Conservation (phyloP, 2,797 vertebrate species). For the Todus mexicanus region DNA sequence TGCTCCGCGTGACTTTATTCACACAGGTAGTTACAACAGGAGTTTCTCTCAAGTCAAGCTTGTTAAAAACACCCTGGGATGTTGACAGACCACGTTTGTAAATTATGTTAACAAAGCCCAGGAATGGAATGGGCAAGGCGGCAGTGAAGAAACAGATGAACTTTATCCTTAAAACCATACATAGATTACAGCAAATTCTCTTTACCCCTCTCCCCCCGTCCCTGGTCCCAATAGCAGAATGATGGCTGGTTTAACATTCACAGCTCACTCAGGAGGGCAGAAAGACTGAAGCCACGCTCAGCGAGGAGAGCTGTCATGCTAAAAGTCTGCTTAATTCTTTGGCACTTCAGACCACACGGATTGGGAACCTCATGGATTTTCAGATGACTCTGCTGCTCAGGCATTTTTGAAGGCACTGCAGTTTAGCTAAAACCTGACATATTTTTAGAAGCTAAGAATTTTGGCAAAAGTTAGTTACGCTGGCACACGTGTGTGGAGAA, state of each 20-base stretch:
- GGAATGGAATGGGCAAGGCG: fast-evolving
- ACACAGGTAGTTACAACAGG: not conserved
- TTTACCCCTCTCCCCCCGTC: no score
- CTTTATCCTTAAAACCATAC: not conserved
- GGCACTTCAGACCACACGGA: not conserved
- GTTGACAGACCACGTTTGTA: not conserved
- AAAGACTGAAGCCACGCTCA: not conserved
- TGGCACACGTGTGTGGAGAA: fast-evolving
- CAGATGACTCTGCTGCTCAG: not conserved
- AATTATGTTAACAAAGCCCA: not conserved
- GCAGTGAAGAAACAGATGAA: not conserved
- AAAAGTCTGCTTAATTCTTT: not conserved
- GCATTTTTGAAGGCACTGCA: not conserved
- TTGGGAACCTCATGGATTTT: not conserved
- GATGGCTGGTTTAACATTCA: not conserved
- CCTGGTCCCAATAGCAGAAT: not conserved
- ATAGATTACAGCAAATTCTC: fast-evolving
- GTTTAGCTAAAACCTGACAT: not conserved
- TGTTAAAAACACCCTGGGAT: not conserved
- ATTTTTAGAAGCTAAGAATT: not conserved
- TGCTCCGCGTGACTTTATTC: not conserved
- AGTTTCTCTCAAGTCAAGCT: not conserved
- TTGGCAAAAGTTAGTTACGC: not conserved
- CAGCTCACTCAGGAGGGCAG: fast-evolving
- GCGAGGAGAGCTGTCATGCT: not conserved